Evolutionary conservation across 2,888 invertebrate species (phyloP).

Genomic region (Eurytoma californica): DNA sequence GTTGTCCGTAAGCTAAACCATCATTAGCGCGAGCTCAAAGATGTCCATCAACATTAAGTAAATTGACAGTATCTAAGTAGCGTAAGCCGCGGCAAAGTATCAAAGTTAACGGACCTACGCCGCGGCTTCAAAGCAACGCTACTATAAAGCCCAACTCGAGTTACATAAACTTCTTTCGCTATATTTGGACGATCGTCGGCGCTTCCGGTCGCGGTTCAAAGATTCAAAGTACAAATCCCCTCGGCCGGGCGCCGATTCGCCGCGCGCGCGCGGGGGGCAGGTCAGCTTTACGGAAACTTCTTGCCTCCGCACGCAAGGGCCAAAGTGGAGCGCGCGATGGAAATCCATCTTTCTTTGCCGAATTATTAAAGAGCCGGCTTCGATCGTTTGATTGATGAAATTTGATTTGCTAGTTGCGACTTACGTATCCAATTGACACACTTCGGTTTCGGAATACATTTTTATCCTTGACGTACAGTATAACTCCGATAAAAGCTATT

Average conservation of each 20-base stretch:
- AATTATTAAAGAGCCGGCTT: too few species aligned
- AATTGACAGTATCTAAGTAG: conserved; percentile 29
- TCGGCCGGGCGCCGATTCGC: neutral
- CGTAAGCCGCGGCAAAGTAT: conserved; percentile 23
- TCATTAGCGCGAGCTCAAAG: conserved; percentile 23
- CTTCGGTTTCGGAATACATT: too few species aligned
- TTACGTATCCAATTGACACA: too few species aligned
- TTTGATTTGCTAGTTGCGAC: too few species aligned
- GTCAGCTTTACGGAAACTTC: too few species aligned
- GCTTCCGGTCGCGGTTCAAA: neutral
- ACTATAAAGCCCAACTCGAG: neutral
- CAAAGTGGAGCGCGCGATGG: too few species aligned
- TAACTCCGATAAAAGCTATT: too few species aligned
- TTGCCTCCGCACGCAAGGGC: too few species aligned
- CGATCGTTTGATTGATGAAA: too few species aligned
- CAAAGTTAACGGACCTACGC: conserved; percentile 39
- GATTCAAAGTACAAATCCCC: neutral
- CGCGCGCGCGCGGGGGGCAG: too few species aligned
- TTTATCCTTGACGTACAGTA: too few species aligned
- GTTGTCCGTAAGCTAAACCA: conserved; percentile 1
- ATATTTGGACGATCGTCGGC: conserved; percentile 38
- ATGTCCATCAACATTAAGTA: conserved; percentile 31
- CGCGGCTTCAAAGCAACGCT: conserved; percentile 20
- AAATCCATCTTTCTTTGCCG: too few species aligned
- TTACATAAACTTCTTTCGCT: conserved; percentile 50